Conservation (phyloP, 2,113 vertebrate genomes). For the Chaetodon trifascialis region DNA sequence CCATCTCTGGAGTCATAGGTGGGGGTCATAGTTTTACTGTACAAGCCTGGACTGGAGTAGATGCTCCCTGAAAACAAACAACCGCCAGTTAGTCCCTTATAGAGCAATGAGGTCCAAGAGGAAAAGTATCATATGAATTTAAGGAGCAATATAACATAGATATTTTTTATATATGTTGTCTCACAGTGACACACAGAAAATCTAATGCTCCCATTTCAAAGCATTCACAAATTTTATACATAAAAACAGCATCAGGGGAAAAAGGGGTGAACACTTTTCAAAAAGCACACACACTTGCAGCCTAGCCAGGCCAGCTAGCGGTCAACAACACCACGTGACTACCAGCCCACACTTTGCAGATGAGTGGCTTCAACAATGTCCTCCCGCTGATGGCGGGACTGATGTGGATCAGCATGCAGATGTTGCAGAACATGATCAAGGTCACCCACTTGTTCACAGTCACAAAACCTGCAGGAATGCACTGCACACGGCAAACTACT, state of each 20-base stretch:
- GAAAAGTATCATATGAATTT: neutral
- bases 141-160: neutral
- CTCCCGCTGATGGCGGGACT: constrained; percentile 49
- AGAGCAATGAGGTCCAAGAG: neutral
- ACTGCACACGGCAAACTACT: constrained; percentile 72
- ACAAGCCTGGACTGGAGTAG: constrained; percentile 98
- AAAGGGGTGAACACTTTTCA: constrained; percentile 35
- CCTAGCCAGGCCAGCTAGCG: constrained; percentile 52
- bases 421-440: constrained; percentile 51
- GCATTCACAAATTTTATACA: constrained; percentile 31
- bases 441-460: constrained; percentile 53
- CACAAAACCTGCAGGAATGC: constrained; percentile 58
- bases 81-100: constrained; percentile 25
- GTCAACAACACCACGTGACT: constrained; percentile 61
- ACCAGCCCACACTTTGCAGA: constrained; percentile 60
- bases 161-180: neutral
- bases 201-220: neutral
- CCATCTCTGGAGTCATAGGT: constrained; percentile 98
- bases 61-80: constrained; percentile 90
- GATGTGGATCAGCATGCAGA: constrained; percentile 75
- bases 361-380: constrained; percentile 57
- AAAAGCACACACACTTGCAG: constrained; percentile 58
- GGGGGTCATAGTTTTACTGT: constrained; percentile 99
- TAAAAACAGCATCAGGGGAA: constrained; percentile 31
- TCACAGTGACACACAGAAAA: constrained; percentile 1